These are phyloP conservation scores for Bedellia somnulentella DNA, from an alignment of 2,888 invertebrate genomes.

Conservation along the genomic window DNA sequence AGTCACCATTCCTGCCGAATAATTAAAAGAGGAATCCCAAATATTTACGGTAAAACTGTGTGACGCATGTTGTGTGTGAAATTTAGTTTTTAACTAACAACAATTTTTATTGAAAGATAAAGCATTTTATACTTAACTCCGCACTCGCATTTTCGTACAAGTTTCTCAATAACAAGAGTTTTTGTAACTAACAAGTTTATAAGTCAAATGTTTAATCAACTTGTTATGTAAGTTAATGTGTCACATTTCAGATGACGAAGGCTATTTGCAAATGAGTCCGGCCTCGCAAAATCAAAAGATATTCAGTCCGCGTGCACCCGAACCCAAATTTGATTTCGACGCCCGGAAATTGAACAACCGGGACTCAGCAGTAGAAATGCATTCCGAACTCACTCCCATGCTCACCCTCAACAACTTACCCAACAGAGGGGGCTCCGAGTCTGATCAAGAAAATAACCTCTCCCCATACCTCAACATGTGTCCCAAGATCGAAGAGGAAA, in stretches of 20 bases:
- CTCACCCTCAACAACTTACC: slow-evolving; percentile 40
- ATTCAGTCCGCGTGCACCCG: slow-evolving; percentile 57
- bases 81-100: too few relatives aligned
- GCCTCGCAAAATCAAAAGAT: slow-evolving; percentile 28
- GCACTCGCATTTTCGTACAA: too few relatives aligned
- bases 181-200: too few relatives aligned
- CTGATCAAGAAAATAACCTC: slow-evolving; percentile 32
- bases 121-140: too few relatives aligned
- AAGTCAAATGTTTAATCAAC: too few relatives aligned
- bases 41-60: too few relatives aligned
- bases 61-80: too few relatives aligned
- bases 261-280: slow-evolving; percentile 67
- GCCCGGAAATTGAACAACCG: slow-evolving; percentile 26
- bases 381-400: slow-evolving; percentile 57
- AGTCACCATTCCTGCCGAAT: too few relatives aligned
- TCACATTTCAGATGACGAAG: slow-evolving; percentile 54
- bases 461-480: slow-evolving; percentile 33
- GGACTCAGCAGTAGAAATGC: slow-evolving; percentile 18
- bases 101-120: too few relatives aligned
- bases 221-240: too few relatives aligned
- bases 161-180: too few relatives aligned
- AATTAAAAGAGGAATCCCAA: too few relatives aligned
- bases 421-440: slow-evolving; percentile 38
- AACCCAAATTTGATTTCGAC: slow-evolving; percentile 56
- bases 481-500: slow-evolving; percentile 37